A percentile compares a stretch with the other conserved stretches of the same genome.
phyloP scores from a whole-genome alignment of 2,888 invertebrate species.

The Cremastinae sp. region DNA sequence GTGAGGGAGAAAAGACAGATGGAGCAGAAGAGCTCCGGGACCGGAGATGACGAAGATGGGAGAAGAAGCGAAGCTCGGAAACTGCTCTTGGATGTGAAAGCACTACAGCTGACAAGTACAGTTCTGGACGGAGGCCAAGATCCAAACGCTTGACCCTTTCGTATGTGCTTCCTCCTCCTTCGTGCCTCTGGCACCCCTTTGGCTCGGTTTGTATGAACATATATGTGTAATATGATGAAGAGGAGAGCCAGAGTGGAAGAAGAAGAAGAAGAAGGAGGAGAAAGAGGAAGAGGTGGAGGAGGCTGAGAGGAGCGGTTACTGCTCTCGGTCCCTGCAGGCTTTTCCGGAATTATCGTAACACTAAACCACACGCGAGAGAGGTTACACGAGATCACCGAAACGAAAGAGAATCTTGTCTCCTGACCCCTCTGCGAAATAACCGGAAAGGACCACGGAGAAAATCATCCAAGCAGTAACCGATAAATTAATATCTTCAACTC shows the following conservation, averaged over 20 bases:
- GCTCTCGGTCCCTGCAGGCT: slow-evolving; percentile 65
- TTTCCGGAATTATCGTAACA: slow-evolving; percentile 72
- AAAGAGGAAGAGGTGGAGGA: not conserved
- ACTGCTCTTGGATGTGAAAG: slow-evolving; percentile 1
- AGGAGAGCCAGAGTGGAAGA: no score
- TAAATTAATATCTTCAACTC: slow-evolving; percentile 45
- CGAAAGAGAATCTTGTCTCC: slow-evolving; percentile 54
- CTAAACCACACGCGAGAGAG: slow-evolving; percentile 67
- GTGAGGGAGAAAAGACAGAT: slow-evolving; percentile 21
- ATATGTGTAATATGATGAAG: not conserved
- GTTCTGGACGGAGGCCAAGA: slow-evolving; percentile 68
- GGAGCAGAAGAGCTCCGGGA: slow-evolving; percentile 27
- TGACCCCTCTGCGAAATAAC: slow-evolving; percentile 36
- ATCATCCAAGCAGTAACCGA: slow-evolving; percentile 41
- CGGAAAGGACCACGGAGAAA: slow-evolving; percentile 30
- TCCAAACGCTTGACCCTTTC: slow-evolving; percentile 71
- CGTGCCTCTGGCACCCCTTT: slow-evolving; percentile 65
- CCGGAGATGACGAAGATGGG: slow-evolving; percentile 52
- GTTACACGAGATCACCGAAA: slow-evolving; percentile 39
- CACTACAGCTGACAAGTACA: slow-evolving; percentile 50
- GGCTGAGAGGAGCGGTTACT: slow-evolving; percentile 28
- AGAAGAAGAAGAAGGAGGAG: no score
- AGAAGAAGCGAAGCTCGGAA: slow-evolving; percentile 50
- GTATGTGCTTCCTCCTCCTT: slow-evolving; percentile 54
- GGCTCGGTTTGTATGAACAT: slow-evolving; percentile 68